Evolutionary conservation across 2,797 vertebrate genomes (phyloP), one percentile per base, ranked within the genome.

Genomic region (Sebastes itinus): DNA sequence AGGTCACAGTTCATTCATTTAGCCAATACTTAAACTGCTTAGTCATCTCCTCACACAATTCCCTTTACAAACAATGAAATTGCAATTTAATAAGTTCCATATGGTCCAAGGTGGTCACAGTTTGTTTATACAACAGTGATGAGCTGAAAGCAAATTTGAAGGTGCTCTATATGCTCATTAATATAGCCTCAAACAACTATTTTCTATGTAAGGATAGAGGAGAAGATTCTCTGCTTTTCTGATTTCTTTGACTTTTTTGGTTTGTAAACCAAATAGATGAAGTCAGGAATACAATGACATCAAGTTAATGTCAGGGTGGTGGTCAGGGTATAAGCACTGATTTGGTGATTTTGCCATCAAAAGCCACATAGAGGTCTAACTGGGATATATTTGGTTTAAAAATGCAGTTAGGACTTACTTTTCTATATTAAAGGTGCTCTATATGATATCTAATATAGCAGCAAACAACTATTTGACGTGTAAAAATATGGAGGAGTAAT

Each of bases 1-100:
- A 27, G 82, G 82, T 87, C 80, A 82, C 74, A 86, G 73, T 73
- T 76, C 78, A 84, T 86, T 89, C 71, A 83, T 86, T 85, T 65
- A 75, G 69, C 67, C 69, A 61, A 56, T 67, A 84, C 38, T 32
- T 67, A 13, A 81, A 67, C 56, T 64, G 72, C 82, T 72, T 55
- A 11, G 63, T 84, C 82, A 75, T 61, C 67, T 32, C 28, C 54
- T 75, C 5, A 5, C 22, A 49, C 72, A n/a, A 65, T 77, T 77
- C 14, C 20, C 55, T 74, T 59, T 71, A 23, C 16, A 42, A 72
- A 62, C 75, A 23, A 18, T 58, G 3, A 11, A 30, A 30, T 56
- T 32, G 7, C 35, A 71, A 63, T 33, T 75, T 7, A 59, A 10
- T 18, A 74, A 33, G 4, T n/a, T 68, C 12, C 22, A 38, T 16